phyloP scores from a whole-genome alignment of 2,113 vertebrate genomes.

The Labeo rohita region DNA sequence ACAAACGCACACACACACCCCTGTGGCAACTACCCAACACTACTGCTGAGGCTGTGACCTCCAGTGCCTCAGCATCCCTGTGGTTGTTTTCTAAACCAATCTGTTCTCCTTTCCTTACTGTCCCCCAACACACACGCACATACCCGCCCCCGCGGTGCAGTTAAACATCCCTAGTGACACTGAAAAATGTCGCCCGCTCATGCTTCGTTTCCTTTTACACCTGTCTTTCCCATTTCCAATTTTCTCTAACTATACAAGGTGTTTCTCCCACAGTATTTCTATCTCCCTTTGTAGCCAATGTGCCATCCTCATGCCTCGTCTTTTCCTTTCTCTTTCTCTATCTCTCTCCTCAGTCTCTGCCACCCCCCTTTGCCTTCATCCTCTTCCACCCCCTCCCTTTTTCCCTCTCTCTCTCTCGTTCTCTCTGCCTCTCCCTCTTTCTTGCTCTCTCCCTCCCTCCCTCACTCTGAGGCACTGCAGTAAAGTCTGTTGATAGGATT shows the following conservation, averaged over 20 bases:
- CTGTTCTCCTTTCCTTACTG: slow-evolving; percentile 17
- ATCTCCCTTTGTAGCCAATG: slow-evolving; percentile 35
- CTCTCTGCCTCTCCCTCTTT: slow-evolving; percentile 12
- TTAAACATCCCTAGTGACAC: slow-evolving; percentile 10
- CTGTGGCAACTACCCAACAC: slow-evolving; percentile 29
- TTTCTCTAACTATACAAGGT: not conserved
- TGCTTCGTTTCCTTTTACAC: not conserved
- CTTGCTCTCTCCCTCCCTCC: slow-evolving; percentile 24
- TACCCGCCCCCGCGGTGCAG: not conserved
- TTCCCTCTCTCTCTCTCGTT: not conserved
- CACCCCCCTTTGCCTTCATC: slow-evolving; percentile 43
- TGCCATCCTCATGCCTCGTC: not conserved
- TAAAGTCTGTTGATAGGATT: slow-evolving; percentile 76
- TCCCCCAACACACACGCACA: slow-evolving; percentile 2
- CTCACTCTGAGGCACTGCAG: slow-evolving; percentile 68
- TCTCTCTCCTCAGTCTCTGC: slow-evolving; percentile 55
- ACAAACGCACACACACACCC: slow-evolving; percentile 43
- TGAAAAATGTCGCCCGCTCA: slow-evolving; percentile 20
- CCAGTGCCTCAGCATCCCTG: slow-evolving; percentile 31
- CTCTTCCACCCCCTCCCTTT: slow-evolving; percentile 55
- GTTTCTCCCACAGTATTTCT: slow-evolving; percentile 56
- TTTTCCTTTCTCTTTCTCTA: not conserved
- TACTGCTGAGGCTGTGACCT: slow-evolving; percentile 39
- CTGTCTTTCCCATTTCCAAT: slow-evolving; percentile 1
- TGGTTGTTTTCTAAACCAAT: slow-evolving; percentile 40